Base-by-base conservation (phyloP, 1,140 invertebrate genomes). In the Heterodera schachtii region DNA sequence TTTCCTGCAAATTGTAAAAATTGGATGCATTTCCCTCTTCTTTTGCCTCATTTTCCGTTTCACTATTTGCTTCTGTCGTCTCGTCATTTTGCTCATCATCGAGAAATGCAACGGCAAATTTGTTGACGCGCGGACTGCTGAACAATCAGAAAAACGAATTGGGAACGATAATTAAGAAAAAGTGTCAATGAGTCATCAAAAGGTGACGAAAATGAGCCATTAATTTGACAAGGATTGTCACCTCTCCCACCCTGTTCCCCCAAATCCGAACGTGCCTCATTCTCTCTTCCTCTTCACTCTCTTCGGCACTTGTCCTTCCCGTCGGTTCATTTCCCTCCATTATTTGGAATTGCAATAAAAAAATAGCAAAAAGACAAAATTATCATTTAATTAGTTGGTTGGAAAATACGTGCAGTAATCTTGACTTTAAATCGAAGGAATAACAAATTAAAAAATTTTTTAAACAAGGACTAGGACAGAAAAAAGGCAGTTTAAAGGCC, bases 81-180 rank as follows among this genome's bases (percentile, higher is more conserved):
- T 52, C 49, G 2, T 52, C 11, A 19, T 11, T 46, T 6, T 81
- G 76, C 43, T 81, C 79, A 49, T 3, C 80, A 6, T 80, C 79
- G 41, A 82, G 77, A 70, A 81, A 69, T 4, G 70, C 77, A 43
- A 64, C 57, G 19, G 57, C 57, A 67, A 82, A 82, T 46, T 82
- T 82, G 1, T 82, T 74, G 13, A 82, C 47, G 31, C 49, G 69
- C 41, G n/a, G 3, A 69, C 82, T 82, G 41, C 44, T 71, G 19
- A 31, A 71, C 31, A 3, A 41, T 16, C 9, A 71, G 31, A 71
- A 71, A 4, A 41, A n/a, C 19, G 11, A 4, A 43, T 71, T 19
- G 13, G 13, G 31, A 31, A 31, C 1, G 31, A 31, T 31, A 31
- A 31, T 52, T 5, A 52, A 52, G 52, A 16, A 16, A 52, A 31